Base-by-base conservation (phyloP, 2,797 vertebrate species). In the Sciurus carolinensis region DNA sequence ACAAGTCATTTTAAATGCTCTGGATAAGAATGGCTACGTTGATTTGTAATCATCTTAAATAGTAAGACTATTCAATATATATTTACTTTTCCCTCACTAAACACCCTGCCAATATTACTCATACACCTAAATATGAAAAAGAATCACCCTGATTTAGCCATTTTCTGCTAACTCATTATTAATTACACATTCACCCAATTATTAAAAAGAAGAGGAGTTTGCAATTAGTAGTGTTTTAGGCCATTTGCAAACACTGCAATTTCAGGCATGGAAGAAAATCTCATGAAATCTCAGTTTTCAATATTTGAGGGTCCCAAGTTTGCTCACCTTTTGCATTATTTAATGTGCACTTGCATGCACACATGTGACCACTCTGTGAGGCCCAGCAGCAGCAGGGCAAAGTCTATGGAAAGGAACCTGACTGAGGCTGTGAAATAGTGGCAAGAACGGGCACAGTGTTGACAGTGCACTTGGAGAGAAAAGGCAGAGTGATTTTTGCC, bases 21-120 rank as follows among this genome's bases (percentile, higher is more conserved):
- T 97, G 95, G 96, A 95, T 97, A 98, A 98, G 97, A 98, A 98
- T 93, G 97, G 98, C 98, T 96, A 26, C 64, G 79, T 54, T 4
- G 39, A 95, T 94, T 90, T 66, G 52, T 66, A 92, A 91, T 97
- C 89, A 97, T 71, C 87, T 81, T 93, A 87, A 95, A 97, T 96
- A 83, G 50, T 71, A 90, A 77, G 67, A 87, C 54, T 86, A 87
- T 57, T 75, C 54, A 86, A 71, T 33, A 57, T 44, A 59, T 50
- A 62, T 84, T 93, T 71, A 33, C 12, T 57, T 57, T 96, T 90
- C 96, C 96, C 93, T 95, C 96, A 92, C 8, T 62, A 86, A 15
- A 95, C n/a, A 91, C 47, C 73, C 62, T 73, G 84, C 75, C 59
- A 87, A 84, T 93, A 54, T 0, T 0, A 87, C 47, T 86, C 47